These are phyloP conservation scores for Serilophus lunatus DNA, from an alignment of 2,113 vertebrate genomes.

Conservation along the genomic window DNA sequence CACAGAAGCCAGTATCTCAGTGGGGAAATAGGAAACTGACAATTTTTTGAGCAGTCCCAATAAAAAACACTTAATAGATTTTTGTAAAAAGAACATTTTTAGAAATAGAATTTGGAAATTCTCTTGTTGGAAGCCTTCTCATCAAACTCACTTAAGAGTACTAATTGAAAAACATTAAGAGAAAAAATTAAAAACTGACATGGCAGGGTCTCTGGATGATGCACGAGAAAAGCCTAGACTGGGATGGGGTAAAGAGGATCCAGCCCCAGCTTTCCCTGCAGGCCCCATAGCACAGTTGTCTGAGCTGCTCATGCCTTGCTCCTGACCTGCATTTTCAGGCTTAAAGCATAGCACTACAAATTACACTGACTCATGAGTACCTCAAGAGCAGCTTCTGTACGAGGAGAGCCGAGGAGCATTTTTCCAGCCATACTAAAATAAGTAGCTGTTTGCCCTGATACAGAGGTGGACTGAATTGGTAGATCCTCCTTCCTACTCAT, in stretches of 20 bases:
- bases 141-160: background rate
- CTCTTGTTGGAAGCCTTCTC: background rate
- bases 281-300: accelerated
- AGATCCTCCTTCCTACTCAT: background rate
- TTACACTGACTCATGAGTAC: background rate
- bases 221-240: background rate
- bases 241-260: background rate
- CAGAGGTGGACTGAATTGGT: background rate
- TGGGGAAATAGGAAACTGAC: slow-evolving; percentile 7
- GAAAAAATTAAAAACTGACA: background rate
- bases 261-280: background rate
- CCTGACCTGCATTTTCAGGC: background rate
- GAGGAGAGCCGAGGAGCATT: accelerated
- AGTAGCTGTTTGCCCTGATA: background rate
- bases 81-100: background rate
- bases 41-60: background rate
- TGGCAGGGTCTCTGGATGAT: background rate
- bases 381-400: background rate
- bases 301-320: background rate
- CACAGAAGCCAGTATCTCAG: background rate
- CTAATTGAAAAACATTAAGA: background rate
- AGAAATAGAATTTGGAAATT: background rate
- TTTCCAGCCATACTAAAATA: background rate
- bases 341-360: background rate
- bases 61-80: background rate